Evolutionary conservation across 2,113 vertebrate species (phyloP), one percentile per base, ranked within the genome.

Genomic region (Odontophorus gujanensis): DNA sequence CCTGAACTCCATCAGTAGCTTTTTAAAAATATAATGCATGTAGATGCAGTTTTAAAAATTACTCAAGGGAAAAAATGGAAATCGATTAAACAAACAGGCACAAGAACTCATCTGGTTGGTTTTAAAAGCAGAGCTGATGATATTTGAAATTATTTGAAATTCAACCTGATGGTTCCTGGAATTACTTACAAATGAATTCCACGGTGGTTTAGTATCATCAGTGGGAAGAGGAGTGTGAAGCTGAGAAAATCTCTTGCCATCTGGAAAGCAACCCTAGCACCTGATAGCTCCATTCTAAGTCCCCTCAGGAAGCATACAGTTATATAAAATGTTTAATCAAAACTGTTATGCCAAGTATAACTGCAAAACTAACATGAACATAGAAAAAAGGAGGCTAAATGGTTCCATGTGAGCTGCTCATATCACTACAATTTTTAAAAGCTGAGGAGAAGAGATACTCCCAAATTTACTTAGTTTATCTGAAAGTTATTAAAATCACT

Each of bases 321-420:
- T 94, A 83, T 90, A 87, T 94, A 92, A 95, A 96, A 96, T 94
- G 82, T 90, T 93, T 93, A 80, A 94, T 96, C 95, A 94, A 93
- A 94, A 59, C 88, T 89, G 95, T 91, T 96, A 28, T 91, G 93
- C 77, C 87, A 92, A 89, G 95, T 78, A 92, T 90, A 95, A 85
- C 84, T 87, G 93, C 95, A 94, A 93, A 95, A 80, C 88, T 95
- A 92, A 94, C 92, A 95, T 95, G 92, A 92, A 83, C 83, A 94
- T 86, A 89, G 79, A 53, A 92, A 65, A 86, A 95, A 81, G 76
- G 80, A 95, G 93, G 87, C 94, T 79, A 95, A 93, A 89, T 50
- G 66, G 8, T 53, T 96, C 78, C 58, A 87, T 74, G 75, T 92
- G 68, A 89, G 34, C 87, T 92, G 86, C 85, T 65, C 79, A 93